Conservation (phyloP, 2,888 invertebrate genomes). For the Chromoteleia sp. region DNA sequence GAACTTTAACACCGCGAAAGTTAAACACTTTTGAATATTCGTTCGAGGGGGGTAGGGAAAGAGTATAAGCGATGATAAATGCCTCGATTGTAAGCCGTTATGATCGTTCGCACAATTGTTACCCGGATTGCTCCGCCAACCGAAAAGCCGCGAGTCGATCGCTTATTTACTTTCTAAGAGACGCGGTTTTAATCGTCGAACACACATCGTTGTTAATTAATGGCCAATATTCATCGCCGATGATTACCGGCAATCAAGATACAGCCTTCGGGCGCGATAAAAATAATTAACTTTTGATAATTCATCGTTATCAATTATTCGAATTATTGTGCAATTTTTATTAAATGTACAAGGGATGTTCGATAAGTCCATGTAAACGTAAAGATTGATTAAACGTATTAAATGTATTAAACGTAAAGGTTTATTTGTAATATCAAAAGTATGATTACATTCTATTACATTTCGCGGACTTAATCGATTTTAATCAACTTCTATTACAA, state of each 20-base stretch:
- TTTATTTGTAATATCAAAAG: too few relatives aligned
- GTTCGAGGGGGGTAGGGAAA: not conserved
- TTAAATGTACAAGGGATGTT: too few relatives aligned
- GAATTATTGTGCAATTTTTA: too few relatives aligned
- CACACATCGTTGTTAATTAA: slow-evolving; percentile 9
- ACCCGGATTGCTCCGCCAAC: slow-evolving; percentile 29
- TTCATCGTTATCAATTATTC: not conserved
- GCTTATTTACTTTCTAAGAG: slow-evolving; percentile 26
- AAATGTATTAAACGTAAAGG: too few relatives aligned
- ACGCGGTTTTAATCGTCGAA: slow-evolving; percentile 27
- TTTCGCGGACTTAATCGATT: too few relatives aligned
- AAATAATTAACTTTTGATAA: not conserved
- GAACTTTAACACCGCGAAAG: slow-evolving; percentile 46
- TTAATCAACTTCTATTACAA: too few relatives aligned
- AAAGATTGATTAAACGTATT: too few relatives aligned
- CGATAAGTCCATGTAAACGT: too few relatives aligned
- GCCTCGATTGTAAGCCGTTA: slow-evolving; percentile 23
- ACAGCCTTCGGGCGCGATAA: not conserved
- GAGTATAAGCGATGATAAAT: slow-evolving; percentile 30
- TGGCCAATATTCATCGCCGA: slow-evolving; percentile 6
- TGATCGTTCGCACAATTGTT: slow-evolving; percentile 53
- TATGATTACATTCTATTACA: too few relatives aligned
- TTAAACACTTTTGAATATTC: slow-evolving; percentile 35
- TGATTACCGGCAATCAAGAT: slow-evolving; percentile 12
- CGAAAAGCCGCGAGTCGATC: slow-evolving; percentile 19